Evolutionary conservation across 2,888 invertebrate species (phyloP), one percentile per base, ranked within the genome.

Genomic region (Andrena fulva): DNA sequence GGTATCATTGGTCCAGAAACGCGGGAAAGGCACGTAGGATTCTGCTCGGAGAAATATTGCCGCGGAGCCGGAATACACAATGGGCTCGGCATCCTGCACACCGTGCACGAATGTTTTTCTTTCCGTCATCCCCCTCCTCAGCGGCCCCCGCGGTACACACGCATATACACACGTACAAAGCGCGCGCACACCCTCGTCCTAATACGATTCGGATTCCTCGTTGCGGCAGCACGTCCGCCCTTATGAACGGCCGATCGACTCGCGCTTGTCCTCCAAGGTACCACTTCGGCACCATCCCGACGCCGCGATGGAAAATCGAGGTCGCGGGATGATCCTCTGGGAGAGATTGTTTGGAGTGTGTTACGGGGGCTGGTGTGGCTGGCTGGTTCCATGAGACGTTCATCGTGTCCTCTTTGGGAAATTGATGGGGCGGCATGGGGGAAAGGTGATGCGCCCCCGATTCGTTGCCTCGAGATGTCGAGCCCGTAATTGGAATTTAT

Each of bases 61-160:
- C 52, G 66, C 67, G 75, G 67, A 77, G 72, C 69, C 72, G 74
- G 85, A 85, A 86, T 86, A 77, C 85, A 72, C 75, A 82, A 85
- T 82, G 72, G 60, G 1, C 29, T 29, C 12, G 42, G 59, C 77
- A 75, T 82, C 77, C 50, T 35, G 66, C 69, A 78, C 73, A 77
- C 70, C n/a, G 82, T 27, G 69, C 83, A 78, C 84, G 82, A 72
- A 82, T 79, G 83, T 84, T 84, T 84, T 84, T 70, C 82, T 82
- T 84, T 76, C 75, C 67, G 50, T 29, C 52, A 54, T 24, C 8
- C 48, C 33, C 20, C 20, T 4, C 48, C 54, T 16, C 10, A 0
- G 7, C 20, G 2, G 1, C 12, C 16, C n/a, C 8, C 35, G 2
- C 31, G 42, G 5, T 16, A 16, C 42, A 42, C 10, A 10, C 56